Evolutionary conservation across 1,140 invertebrate species (phyloP).

Genomic region (Megalonaias nervosa): DNA sequence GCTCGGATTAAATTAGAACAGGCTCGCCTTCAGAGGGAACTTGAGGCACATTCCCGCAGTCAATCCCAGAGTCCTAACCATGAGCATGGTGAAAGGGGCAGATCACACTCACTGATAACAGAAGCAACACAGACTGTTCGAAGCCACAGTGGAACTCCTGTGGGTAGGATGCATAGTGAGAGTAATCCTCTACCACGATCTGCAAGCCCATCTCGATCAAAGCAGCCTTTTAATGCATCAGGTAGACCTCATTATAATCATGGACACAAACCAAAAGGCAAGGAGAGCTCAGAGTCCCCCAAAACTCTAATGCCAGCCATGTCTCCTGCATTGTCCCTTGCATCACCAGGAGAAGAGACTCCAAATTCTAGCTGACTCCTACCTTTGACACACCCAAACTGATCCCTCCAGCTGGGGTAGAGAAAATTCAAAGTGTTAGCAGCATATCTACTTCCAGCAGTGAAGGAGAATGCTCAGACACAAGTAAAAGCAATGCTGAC

Average conservation of each 20-base stretch:
- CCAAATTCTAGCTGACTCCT: constrained; percentile 1
- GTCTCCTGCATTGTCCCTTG: constrained; percentile 56
- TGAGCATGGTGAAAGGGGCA: constrained; percentile 21
- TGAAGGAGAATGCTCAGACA: constrained; percentile 14
- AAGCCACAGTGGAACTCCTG: constrained; percentile 41
- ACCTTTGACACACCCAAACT: constrained; percentile 46
- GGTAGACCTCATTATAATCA: constrained; percentile 32
- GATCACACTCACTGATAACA: constrained; percentile 37
- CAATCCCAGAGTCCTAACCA: constrained; percentile 58
- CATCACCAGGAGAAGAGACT: constrained; percentile 37
- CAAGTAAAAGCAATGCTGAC: constrained; percentile 19
- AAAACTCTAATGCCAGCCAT: constrained; percentile 60
- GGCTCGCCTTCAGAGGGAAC: constrained; percentile 36
- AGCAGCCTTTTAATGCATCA: constrained; percentile 4
- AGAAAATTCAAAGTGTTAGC: constrained; percentile 37
- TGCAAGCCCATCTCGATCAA: constrained; percentile 14
- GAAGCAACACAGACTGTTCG: constrained; percentile 9
- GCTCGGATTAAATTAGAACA: constrained; percentile 32
- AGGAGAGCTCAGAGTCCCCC: constrained; percentile 41
- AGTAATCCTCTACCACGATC: constrained; percentile 43
- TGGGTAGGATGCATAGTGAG: constrained; percentile 41
- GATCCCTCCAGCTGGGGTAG: constrained; percentile 47
- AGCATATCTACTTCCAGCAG: constrained; percentile 34
- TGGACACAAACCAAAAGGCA: constrained; percentile 39
- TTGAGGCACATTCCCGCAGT: constrained; percentile 40